Evolutionary conservation across 2,797 vertebrate species (phyloP).

Genomic region (Lutjanus argentimaculatus): DNA sequence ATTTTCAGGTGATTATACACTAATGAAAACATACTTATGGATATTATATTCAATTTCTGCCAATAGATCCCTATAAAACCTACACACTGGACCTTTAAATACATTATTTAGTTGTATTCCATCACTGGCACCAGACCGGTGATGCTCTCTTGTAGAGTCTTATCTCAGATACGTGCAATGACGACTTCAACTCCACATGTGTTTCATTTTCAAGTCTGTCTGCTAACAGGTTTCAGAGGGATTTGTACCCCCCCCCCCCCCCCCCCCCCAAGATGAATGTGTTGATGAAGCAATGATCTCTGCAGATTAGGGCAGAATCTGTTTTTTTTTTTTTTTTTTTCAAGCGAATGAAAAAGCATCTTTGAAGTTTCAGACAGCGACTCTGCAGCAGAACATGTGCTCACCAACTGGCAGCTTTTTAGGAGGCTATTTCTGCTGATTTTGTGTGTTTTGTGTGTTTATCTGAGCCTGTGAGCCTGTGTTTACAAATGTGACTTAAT

Average conservation of each 20-base stretch:
- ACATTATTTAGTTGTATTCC: background rate
- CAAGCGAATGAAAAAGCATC: conserved; percentile 15
- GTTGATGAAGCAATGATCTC: conserved; percentile 49
- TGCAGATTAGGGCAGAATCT: conserved; percentile 23
- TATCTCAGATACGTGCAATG: background rate
- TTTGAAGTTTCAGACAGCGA: conserved; percentile 54
- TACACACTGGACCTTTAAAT: too few species aligned
- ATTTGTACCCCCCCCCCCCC: conserved; percentile 34
- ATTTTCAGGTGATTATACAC: too few species aligned
- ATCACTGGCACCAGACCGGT: background rate
- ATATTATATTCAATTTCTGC: too few species aligned
- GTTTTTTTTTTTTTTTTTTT: conserved; percentile 34
- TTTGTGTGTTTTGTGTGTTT: conserved; percentile 14
- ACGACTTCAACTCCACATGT: conserved; percentile 8
- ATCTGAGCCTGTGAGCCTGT: background rate
- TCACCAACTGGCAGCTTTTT: conserved; percentile 34
- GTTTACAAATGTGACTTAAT: conserved; percentile 7
- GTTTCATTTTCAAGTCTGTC: conserved; percentile 26
- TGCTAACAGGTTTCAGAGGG: background rate
- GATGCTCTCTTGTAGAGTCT: background rate
- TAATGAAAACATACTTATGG: too few species aligned
- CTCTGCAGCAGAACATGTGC: conserved; percentile 47
- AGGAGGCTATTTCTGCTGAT: conserved; percentile 25
- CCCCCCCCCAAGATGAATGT: conserved; percentile 17
- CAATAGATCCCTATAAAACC: too few species aligned